Evolutionary conservation across 2,113 vertebrate species (phyloP).

Genomic region (Psilopogon haemacephalus): DNA sequence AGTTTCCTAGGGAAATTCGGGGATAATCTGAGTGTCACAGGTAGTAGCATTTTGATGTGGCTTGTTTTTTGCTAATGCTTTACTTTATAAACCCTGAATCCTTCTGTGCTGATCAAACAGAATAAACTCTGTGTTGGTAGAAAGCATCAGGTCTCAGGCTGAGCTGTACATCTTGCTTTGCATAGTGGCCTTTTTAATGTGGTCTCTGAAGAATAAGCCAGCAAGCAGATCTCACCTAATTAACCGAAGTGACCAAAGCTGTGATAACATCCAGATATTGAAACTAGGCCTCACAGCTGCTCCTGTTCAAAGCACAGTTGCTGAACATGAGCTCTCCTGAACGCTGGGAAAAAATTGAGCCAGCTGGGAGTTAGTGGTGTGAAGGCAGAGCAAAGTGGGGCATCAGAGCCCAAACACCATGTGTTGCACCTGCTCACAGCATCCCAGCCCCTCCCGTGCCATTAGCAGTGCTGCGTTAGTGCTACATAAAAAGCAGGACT

Average conservation of each 20-base stretch:
- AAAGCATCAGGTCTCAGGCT: neutral
- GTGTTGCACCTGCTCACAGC: neutral
- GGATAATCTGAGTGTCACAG: neutral
- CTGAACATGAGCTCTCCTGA: neutral
- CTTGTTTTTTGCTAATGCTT: neutral
- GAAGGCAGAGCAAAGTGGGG: neutral
- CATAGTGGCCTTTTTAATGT: neutral
- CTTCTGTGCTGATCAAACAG: neutral
- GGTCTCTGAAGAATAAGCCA: neutral
- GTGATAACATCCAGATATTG: neutral
- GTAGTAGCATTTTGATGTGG: neutral
- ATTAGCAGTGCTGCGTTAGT: neutral
- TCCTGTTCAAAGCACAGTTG: neutral
- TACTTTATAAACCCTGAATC: neutral
- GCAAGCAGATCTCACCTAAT: neutral
- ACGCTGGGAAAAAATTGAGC: rapidly evolving
- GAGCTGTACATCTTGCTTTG: neutral
- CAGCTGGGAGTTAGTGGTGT: rapidly evolving
- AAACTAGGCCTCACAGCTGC: neutral
- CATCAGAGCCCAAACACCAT: neutral
- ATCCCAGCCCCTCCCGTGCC: neutral
- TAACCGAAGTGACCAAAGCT: neutral
- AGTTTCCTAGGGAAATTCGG: neutral
- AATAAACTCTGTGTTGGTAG: neutral
- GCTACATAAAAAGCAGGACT: neutral